Percentiles rank a stretch among this genome's conserved stretches.
Conservation (phyloP, 2,797 vertebrate genomes). For the Lacerta viridis region DNA sequence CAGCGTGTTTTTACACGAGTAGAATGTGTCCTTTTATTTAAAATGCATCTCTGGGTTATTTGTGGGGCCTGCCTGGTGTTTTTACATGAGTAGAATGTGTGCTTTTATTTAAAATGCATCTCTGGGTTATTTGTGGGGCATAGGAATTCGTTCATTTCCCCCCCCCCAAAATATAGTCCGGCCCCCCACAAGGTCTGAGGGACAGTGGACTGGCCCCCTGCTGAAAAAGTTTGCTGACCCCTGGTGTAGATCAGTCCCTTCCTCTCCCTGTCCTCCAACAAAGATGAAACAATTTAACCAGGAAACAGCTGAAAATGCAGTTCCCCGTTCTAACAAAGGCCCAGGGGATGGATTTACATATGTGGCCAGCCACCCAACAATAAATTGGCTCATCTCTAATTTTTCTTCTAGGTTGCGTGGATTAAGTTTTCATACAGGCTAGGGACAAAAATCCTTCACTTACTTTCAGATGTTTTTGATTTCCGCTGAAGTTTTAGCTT, state of each 20-base stretch:
- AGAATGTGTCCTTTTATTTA: no score
- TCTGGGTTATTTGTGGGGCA: no score
- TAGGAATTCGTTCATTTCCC: no score
- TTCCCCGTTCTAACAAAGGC: not conserved
- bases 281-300: not conserved
- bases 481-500: not conserved
- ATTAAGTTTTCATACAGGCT: not conserved
- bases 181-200: no score
- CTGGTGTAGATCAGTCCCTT: not conserved
- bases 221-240: no score
- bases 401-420: not conserved
- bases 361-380: not conserved
- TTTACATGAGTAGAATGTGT: no score
- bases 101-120: no score
- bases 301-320: not conserved
- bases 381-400: not conserved
- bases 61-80: no score
- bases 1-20: no score
- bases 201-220: no score
- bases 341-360: not conserved
- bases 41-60: no score
- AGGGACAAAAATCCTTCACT: not conserved
- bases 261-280: not conserved
- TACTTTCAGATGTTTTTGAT: not conserved
- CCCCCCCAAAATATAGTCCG: no score